A percentile compares a stretch with the other conserved stretches of the same genome.
Conservation (phyloP, 1,140 invertebrate genomes). For the Trinorchestia longiramus region DNA sequence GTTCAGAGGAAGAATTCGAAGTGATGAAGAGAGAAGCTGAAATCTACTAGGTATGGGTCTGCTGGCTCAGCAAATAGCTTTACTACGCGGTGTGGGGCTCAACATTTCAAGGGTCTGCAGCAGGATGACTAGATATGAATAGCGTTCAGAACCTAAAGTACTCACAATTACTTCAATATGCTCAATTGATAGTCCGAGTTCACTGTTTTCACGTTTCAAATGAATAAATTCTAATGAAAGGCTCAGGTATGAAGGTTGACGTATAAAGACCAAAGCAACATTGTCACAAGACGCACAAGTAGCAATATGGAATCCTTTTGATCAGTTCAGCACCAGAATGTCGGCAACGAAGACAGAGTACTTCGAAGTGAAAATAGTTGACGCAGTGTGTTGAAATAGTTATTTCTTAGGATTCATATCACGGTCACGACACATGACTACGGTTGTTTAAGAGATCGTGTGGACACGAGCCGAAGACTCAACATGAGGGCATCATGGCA, state of each 20-base stretch:
- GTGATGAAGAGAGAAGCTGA: background rate
- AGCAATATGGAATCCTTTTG: background rate
- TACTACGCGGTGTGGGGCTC: background rate
- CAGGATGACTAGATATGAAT: background rate
- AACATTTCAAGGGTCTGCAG: background rate
- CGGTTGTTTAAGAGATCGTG: slow-evolving; percentile 41
- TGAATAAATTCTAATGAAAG: background rate
- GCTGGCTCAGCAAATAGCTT: slow-evolving; percentile 24
- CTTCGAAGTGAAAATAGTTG: background rate
- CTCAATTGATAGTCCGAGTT: background rate
- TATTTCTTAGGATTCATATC: slow-evolving; percentile 35
- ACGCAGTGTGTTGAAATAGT: background rate
- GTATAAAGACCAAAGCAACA: background rate
- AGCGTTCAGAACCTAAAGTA: background rate
- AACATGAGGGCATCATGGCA: slow-evolving; percentile 29
- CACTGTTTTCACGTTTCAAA: too few species aligned
- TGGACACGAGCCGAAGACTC: slow-evolving; percentile 45
- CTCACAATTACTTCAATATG: background rate
- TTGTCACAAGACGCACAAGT: background rate
- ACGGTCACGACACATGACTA: slow-evolving; percentile 51
- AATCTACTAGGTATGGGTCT: background rate
- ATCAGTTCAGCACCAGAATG: background rate
- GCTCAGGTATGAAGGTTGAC: background rate
- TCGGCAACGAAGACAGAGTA: background rate
- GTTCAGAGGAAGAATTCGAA: background rate